Conservation (phyloP, 1,140 invertebrate species). For the Lanistes nyassanus region DNA sequence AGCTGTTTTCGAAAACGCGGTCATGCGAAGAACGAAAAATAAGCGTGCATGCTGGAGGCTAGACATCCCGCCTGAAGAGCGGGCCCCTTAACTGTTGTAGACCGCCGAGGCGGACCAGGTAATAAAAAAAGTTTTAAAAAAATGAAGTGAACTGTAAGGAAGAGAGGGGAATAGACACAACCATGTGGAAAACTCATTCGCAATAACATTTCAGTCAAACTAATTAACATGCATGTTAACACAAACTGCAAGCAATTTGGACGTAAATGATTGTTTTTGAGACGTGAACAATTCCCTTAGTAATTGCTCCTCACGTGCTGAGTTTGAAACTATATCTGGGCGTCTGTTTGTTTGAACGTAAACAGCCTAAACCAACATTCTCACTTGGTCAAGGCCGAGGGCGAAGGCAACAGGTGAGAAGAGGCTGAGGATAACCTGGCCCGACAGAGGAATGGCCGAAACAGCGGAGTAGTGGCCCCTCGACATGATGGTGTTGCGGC, state of each 20-base stretch:
- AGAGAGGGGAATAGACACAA: not conserved
- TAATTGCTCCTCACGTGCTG: no score
- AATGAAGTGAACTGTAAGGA: not conserved
- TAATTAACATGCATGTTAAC: not conserved
- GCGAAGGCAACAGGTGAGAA: constrained; percentile 11
- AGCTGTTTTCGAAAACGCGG: no score
- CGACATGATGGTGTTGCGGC: not conserved
- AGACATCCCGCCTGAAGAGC: no score
- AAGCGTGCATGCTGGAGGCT: no score
- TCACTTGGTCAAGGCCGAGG: constrained; percentile 10
- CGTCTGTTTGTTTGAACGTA: no score
- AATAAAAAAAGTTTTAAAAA: not conserved
- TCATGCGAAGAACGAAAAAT: no score
- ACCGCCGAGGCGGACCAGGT: no score
- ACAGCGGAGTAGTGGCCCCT: not conserved
- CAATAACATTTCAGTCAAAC: not conserved
- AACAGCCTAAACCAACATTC: no score
- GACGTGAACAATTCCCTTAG: not conserved
- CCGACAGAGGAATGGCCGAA: constrained; percentile 3
- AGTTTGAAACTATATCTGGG: no score
- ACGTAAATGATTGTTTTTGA: not conserved
- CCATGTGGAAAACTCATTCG: not conserved
- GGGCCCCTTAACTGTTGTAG: no score
- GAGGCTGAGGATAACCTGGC: constrained; percentile 8
- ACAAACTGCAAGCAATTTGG: not conserved